phyloP scores from a whole-genome alignment of 2,113 vertebrate genomes.

The Octodon degus region DNA sequence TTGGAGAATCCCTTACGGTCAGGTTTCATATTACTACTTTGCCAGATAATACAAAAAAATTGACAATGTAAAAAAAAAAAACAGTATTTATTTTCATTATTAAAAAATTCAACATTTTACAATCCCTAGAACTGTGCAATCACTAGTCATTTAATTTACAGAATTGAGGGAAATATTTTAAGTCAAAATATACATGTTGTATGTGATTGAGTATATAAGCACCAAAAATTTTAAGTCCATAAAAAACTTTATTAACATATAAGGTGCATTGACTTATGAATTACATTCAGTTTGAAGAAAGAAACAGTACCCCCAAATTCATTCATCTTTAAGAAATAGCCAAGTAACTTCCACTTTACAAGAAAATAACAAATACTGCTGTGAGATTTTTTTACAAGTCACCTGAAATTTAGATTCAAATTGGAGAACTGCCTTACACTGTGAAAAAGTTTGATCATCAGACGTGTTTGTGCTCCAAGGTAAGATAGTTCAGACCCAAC shows the following conservation, averaged over 20 bases:
- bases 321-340: conserved; percentile 76
- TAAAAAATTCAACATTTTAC: conserved; percentile 6
- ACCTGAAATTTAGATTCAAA: conserved; percentile 65
- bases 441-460: neutral
- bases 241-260: conserved; percentile 73
- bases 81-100: conserved; percentile 62
- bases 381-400: conserved; percentile 72
- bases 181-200: conserved; percentile 71
- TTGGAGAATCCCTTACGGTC: neutral
- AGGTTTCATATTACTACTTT: conserved; percentile 23
- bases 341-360: conserved; percentile 71
- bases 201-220: conserved; percentile 62
- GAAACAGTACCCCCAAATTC: conserved; percentile 67
- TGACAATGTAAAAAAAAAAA: conserved; percentile 71
- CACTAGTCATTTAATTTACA: conserved; percentile 63
- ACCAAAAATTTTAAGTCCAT: conserved; percentile 77
- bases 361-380: conserved; percentile 81
- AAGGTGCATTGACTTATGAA: conserved; percentile 77
- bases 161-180: conserved; percentile 56
- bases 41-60: conserved; percentile 29
- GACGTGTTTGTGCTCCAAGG: neutral
- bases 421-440: conserved; percentile 23
- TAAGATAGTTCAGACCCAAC: neutral
- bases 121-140: conserved; percentile 64
- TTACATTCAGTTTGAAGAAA: conserved; percentile 76